phyloP scores from a whole-genome alignment of 1,140 invertebrate genomes.

The Samia ricini region DNA sequence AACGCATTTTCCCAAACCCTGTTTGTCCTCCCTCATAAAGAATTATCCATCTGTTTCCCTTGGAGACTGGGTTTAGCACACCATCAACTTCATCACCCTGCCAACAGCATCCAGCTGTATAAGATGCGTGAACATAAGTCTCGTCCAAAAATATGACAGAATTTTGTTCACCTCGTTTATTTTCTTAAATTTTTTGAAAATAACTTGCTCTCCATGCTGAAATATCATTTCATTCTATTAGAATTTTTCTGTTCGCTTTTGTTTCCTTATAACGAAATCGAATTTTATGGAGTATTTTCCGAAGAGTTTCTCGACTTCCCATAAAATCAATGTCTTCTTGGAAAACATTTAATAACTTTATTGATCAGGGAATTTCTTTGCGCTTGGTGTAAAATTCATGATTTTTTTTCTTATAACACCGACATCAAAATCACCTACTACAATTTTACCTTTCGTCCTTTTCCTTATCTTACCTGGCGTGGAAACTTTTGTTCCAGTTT shows the following conservation, averaged over 20 bases:
- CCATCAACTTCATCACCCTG: slow-evolving; percentile 12
- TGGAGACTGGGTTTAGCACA: slow-evolving; percentile 21
- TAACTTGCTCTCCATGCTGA: slow-evolving; percentile 9
- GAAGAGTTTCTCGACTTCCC: slow-evolving; percentile 5
- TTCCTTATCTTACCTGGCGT: slow-evolving; percentile 5
- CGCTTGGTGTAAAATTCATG: slow-evolving; percentile 9
- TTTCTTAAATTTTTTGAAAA: slow-evolving; percentile 6
- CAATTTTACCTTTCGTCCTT: background rate
- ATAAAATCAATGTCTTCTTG: slow-evolving; percentile 3
- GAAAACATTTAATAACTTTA: slow-evolving; percentile 2
- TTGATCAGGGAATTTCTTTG: slow-evolving; percentile 3
- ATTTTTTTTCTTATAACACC: slow-evolving; percentile 7
- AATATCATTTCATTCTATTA: slow-evolving; percentile 10
- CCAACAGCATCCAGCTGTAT: slow-evolving; percentile 21
- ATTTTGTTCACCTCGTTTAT: background rate
- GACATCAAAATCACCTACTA: slow-evolving; percentile 4
- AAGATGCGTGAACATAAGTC: slow-evolving; percentile 20
- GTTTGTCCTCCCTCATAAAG: slow-evolving; percentile 17
- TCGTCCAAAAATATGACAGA: slow-evolving; percentile 18
- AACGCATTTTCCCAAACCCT: slow-evolving; percentile 20
- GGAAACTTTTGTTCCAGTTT: slow-evolving; percentile 6
- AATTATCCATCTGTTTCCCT: slow-evolving; percentile 23
- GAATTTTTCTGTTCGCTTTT: slow-evolving; percentile 4
- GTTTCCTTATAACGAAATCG: slow-evolving; percentile 5
- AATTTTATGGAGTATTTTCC: slow-evolving; percentile 7